Conservation (phyloP, 2,888 invertebrate genomes). For the Drosophila nr. perissopoda region DNA sequence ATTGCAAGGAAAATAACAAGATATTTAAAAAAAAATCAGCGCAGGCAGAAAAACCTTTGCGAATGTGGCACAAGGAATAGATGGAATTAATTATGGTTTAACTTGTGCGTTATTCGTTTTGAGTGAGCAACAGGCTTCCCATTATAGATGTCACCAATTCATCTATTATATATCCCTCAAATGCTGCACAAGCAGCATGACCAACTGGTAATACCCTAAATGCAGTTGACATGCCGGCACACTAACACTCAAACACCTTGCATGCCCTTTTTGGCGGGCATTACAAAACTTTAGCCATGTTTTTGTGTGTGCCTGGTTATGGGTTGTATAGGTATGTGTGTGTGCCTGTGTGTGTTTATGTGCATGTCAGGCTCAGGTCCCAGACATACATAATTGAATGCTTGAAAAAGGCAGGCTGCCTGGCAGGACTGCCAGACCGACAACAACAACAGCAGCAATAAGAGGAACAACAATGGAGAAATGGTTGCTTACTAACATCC, state of each 20-base stretch:
- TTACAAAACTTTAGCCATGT: slow-evolving; percentile 79
- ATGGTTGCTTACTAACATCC: slow-evolving; percentile 68
- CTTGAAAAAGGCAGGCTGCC: slow-evolving; percentile 72
- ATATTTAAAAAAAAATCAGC: background rate
- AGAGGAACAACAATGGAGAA: slow-evolving; percentile 33
- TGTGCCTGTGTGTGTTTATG: slow-evolving; percentile 44
- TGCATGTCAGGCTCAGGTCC: slow-evolving; percentile 76
- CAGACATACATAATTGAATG: slow-evolving; percentile 80
- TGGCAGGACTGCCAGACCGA: slow-evolving; percentile 52
- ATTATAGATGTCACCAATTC: background rate
- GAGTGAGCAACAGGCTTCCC: background rate
- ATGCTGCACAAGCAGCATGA: slow-evolving; percentile 39
- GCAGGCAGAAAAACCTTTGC: background rate
- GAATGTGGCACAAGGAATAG: background rate
- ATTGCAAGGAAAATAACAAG: background rate
- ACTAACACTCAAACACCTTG: slow-evolving; percentile 77
- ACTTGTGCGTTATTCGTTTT: background rate
- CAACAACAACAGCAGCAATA: slow-evolving; percentile 41
- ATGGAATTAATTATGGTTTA: background rate
- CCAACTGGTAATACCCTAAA: slow-evolving; percentile 40
- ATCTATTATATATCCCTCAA: background rate
- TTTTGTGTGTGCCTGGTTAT: slow-evolving; percentile 56
- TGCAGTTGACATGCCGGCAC: slow-evolving; percentile 61
- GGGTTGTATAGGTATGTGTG: slow-evolving; percentile 10
- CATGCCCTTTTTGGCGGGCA: slow-evolving; percentile 76